Evolutionary conservation across 2,113 vertebrate species (phyloP).

Genomic region (Cygnus atratus): DNA sequence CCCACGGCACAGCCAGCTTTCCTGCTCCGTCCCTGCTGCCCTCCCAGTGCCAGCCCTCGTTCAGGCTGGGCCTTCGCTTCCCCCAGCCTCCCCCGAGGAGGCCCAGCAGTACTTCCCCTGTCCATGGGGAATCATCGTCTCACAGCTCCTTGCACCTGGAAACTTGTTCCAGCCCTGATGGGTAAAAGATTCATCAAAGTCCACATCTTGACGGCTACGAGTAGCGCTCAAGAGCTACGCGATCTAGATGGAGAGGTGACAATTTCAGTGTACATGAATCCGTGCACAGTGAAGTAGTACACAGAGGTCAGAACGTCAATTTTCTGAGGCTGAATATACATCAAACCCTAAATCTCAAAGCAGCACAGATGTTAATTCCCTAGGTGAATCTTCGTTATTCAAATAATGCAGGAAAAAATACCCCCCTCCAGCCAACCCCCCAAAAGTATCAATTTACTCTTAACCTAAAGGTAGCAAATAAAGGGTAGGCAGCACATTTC

Average conservation of each 20-base stretch:
- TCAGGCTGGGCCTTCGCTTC: no score
- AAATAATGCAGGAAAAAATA: neutral
- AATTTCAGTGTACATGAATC: neutral
- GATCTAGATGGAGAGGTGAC: rapidly evolving
- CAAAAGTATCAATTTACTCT: neutral
- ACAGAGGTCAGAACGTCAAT: neutral
- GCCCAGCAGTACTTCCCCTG: rapidly evolving
- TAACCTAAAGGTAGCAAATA: neutral
- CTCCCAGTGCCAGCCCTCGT: neutral
- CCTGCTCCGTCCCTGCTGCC: neutral
- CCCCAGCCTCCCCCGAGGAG: rapidly evolving
- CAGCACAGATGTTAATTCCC: neutral
- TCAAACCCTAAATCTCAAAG: neutral
- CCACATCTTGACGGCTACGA: rapidly evolving
- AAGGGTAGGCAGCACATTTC: neutral
- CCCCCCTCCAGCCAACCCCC: no score
- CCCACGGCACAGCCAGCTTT: neutral
- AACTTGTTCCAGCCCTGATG: neutral
- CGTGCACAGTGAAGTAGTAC: neutral
- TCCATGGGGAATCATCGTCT: rapidly evolving
- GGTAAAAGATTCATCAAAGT: neutral
- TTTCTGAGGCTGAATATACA: neutral
- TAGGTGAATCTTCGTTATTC: neutral
- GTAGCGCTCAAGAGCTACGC: rapidly evolving
- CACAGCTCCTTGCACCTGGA: neutral